Evolutionary conservation across 2,888 invertebrate genomes (phyloP).

Genomic region (Phalangium opilio): DNA sequence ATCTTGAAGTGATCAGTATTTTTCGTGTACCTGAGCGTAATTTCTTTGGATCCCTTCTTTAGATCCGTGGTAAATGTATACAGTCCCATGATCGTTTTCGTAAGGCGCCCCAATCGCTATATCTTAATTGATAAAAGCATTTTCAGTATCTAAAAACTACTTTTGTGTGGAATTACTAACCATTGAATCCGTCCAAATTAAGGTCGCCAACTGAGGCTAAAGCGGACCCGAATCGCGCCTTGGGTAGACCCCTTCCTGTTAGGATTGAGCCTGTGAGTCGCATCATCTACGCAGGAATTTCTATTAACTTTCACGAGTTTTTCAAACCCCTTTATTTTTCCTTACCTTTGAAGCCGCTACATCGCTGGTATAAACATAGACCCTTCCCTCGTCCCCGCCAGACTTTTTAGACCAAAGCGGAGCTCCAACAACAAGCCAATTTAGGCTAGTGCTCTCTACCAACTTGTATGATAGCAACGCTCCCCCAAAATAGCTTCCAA

Average conservation of each 20-base stretch:
- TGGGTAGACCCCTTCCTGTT: constrained; percentile 25
- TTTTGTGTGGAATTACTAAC: too few relatives aligned
- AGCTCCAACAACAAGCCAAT: constrained; percentile 49
- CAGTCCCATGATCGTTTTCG: constrained; percentile 42
- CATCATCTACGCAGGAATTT: too few relatives aligned
- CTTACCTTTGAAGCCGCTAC: constrained; percentile 7
- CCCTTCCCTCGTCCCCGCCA: constrained; percentile 41
- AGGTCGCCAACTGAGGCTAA: constrained; percentile 47
- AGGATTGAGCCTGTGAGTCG: neutral
- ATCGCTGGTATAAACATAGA: constrained; percentile 39
- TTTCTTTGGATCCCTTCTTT: constrained; percentile 33
- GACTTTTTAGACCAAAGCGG: constrained; percentile 32
- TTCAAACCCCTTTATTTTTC: too few relatives aligned
- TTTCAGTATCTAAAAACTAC: too few relatives aligned
- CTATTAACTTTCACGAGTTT: too few relatives aligned
- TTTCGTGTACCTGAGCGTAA: constrained; percentile 32
- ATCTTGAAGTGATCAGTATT: too few relatives aligned
- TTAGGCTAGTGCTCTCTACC: constrained; percentile 43
- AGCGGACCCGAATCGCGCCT: constrained; percentile 45
- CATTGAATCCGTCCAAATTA: constrained; percentile 45
- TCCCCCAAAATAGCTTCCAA: constrained; percentile 49
- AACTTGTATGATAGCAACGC: constrained; percentile 45
- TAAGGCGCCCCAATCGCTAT: constrained; percentile 49
- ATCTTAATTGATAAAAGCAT: too few relatives aligned
- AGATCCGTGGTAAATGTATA: constrained; percentile 46